Conservation (phyloP, 2,113 vertebrate genomes). For the Raphicerus campestris region DNA sequence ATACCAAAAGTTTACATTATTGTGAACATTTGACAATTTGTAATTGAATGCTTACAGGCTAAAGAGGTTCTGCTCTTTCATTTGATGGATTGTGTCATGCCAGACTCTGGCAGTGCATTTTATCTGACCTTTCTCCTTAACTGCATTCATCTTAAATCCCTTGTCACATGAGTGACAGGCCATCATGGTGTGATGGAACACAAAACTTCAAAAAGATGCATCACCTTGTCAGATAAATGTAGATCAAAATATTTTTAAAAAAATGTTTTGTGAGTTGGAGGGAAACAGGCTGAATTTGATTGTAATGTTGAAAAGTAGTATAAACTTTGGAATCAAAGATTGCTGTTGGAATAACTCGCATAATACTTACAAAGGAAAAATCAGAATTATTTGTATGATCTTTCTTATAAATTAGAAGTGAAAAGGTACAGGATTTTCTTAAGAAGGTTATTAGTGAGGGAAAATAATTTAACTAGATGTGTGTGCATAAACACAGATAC, state of each 20-base stretch:
- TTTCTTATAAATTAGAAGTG: not conserved
- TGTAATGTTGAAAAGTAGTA: not conserved
- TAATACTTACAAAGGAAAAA: not conserved
- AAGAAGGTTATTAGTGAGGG: not conserved
- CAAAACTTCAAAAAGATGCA: slow-evolving; percentile 55
- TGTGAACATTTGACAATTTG: slow-evolving; percentile 49
- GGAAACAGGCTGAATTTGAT: not conserved
- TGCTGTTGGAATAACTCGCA: not conserved
- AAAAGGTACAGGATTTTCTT: not conserved
- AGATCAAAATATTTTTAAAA: not conserved
- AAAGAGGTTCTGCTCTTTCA: slow-evolving; percentile 57
- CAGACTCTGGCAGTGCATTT: slow-evolving; percentile 21
- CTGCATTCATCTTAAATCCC: slow-evolving; percentile 55
- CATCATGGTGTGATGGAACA: slow-evolving; percentile 44
- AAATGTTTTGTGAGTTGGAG: slow-evolving; percentile 18
- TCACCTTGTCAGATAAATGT: slow-evolving; percentile 46
- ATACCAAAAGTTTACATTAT: slow-evolving; percentile 11
- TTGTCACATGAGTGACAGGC: slow-evolving; percentile 42
- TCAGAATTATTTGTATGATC: not conserved
- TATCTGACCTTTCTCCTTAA: slow-evolving; percentile 68
- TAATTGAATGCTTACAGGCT: slow-evolving; percentile 41
- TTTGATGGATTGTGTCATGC: slow-evolving; percentile 62
- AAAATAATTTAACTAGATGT: not conserved
- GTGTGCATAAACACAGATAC: not conserved
- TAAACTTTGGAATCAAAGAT: not conserved